phyloP scores from a whole-genome alignment of 2,797 vertebrate species.

The Argya squamiceps region DNA sequence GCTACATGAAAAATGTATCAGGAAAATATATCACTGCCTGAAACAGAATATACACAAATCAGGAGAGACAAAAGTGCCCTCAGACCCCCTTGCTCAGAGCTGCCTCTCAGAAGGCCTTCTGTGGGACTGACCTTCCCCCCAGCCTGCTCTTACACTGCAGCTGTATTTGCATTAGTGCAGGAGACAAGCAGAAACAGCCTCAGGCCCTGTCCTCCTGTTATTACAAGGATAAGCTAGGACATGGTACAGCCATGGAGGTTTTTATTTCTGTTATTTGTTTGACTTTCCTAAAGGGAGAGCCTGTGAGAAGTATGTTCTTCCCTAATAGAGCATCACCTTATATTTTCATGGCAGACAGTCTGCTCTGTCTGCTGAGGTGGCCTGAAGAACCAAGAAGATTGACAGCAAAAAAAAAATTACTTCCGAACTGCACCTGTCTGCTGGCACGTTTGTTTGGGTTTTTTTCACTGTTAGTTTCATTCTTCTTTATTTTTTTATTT shows the following conservation, averaged over 20 bases:
- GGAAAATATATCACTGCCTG: background rate
- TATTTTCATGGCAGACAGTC: background rate
- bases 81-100: background rate
- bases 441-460: background rate
- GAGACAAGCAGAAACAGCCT: background rate
- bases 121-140: background rate
- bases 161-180: background rate
- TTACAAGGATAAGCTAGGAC: background rate
- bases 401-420: background rate
- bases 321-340: background rate
- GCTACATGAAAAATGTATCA: background rate
- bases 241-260: background rate
- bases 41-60: background rate
- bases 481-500: background rate
- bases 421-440: background rate
- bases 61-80: background rate
- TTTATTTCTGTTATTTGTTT: constrained; percentile 32
- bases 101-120: background rate
- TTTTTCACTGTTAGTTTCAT: background rate
- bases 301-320: background rate
- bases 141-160: background rate
- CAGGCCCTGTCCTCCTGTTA: background rate
- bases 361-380: background rate
- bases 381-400: background rate
- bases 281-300: background rate